phyloP scores from a whole-genome alignment of 92 coral and sea anemone species.

The Heteractis magnifica region DNA sequence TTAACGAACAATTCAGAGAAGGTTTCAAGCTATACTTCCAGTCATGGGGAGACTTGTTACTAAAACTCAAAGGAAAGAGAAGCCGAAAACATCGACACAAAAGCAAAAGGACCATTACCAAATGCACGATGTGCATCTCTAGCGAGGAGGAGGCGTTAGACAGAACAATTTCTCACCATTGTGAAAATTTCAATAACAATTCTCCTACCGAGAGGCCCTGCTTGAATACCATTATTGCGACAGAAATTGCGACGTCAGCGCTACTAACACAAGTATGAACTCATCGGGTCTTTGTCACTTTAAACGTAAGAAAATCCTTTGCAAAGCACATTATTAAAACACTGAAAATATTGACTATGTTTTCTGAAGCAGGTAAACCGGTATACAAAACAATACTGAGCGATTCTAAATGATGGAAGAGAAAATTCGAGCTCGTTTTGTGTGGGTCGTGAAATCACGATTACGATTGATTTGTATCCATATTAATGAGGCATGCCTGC shows the following conservation, averaged over 20 bases:
- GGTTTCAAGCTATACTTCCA: conserved; percentile 84
- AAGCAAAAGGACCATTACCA: not conserved
- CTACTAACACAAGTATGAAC: not conserved
- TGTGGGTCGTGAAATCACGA: too few relatives aligned
- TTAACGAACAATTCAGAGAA: conserved; percentile 90
- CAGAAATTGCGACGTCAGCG: not conserved
- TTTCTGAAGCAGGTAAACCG: too few relatives aligned
- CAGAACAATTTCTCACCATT: not conserved
- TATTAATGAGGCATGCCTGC: too few relatives aligned
- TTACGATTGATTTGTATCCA: too few relatives aligned
- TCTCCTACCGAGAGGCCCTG: not conserved
- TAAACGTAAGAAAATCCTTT: too few relatives aligned
- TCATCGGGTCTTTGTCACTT: too few relatives aligned
- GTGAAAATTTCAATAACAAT: not conserved
- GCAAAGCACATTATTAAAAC: too few relatives aligned
- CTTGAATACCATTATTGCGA: not conserved
- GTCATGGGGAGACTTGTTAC: conserved; percentile 74
- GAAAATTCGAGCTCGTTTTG: too few relatives aligned
- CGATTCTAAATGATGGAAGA: too few relatives aligned
- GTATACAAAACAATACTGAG: too few relatives aligned
- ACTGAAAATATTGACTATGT: too few relatives aligned
- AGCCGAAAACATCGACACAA: not conserved
- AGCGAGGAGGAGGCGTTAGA: not conserved
- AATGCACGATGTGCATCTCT: conserved; percentile 17
- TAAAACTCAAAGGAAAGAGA: conserved; percentile 31